Percentiles rank a stretch among this genome's conserved stretches.
phyloP scores from a whole-genome alignment of 2,797 vertebrate genomes.

The Delichon dasypus region DNA sequence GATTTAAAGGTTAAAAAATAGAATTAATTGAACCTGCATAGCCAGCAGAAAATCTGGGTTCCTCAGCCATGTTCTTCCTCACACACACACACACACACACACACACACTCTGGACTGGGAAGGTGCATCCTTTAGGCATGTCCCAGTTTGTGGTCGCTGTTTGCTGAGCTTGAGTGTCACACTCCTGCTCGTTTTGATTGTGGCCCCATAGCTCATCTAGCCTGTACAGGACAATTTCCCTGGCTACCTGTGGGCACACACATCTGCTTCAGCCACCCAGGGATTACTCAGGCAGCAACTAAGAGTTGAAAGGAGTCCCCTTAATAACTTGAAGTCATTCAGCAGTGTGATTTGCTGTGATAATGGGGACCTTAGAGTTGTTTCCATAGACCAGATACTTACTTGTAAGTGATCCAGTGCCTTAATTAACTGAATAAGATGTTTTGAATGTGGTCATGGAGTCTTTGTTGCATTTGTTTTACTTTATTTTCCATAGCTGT shows the following conservation, averaged over 20 bases:
- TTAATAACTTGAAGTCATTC: background rate
- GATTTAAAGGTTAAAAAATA: background rate
- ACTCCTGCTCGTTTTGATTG: background rate
- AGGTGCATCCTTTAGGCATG: background rate
- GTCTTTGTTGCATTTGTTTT: background rate
- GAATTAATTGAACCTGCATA: background rate
- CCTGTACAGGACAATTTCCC: background rate
- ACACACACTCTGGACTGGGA: background rate
- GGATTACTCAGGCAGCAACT: background rate
- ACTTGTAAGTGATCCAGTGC: background rate
- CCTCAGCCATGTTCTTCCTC: fast-evolving
- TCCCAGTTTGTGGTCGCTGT: background rate
- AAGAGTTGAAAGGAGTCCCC: background rate
- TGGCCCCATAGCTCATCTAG: background rate
- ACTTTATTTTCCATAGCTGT: background rate
- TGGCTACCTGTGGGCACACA: background rate
- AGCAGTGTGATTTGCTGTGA: background rate
- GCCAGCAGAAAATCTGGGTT: background rate
- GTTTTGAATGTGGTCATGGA: background rate
- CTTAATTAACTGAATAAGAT: background rate
- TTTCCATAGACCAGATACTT: background rate
- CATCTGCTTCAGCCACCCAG: background rate
- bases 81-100: background rate
- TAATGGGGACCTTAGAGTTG: background rate
- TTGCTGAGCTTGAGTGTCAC: background rate